Percentiles rank a stretch among this genome's conserved stretches.
phyloP scores from a whole-genome alignment of 2,888 invertebrate species.

The Asteroscopus sphinx region DNA sequence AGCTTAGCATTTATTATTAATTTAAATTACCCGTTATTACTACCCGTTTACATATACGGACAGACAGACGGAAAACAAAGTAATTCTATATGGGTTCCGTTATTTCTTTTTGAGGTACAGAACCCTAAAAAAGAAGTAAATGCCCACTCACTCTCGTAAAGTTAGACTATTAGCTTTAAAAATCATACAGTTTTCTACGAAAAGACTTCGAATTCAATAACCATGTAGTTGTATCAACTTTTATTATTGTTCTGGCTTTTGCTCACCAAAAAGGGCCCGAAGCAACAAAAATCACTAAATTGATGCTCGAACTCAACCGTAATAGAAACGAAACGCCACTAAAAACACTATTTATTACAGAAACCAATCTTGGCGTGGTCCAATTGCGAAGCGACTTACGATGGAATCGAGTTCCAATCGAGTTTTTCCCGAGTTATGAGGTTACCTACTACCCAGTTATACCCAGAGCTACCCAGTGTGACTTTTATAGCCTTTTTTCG shows the following conservation, averaged over 20 bases:
- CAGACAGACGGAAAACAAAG: too few relatives aligned
- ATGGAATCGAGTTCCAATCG: conserved; percentile 47
- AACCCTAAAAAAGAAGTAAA: too few relatives aligned
- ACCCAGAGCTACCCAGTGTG: conserved; percentile 6
- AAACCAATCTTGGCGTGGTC: conserved; percentile 51
- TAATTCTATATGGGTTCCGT: too few relatives aligned
- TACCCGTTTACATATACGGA: too few relatives aligned
- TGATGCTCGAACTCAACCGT: conserved; percentile 42
- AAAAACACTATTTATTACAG: conserved; percentile 55
- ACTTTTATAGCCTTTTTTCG: conserved; percentile 37
- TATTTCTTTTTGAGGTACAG: too few relatives aligned
- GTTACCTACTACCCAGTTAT: conserved; percentile 12
- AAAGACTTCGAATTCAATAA: too few relatives aligned
- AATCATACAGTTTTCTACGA: too few relatives aligned
- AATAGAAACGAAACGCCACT: conserved; percentile 53
- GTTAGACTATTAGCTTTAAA: too few relatives aligned
- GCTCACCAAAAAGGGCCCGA: conserved; percentile 2
- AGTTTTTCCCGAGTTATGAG: conserved; percentile 50
- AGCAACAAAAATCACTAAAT: conserved; percentile 38
- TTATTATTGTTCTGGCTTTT: neutral
- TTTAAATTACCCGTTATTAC: too few relatives aligned
- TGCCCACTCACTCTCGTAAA: too few relatives aligned
- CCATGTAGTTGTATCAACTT: neutral
- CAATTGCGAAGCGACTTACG: conserved; percentile 43
- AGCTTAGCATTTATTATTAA: too few relatives aligned